Conservation (phyloP, 2,113 vertebrate species). For the Larimichthys crocea region DNA sequence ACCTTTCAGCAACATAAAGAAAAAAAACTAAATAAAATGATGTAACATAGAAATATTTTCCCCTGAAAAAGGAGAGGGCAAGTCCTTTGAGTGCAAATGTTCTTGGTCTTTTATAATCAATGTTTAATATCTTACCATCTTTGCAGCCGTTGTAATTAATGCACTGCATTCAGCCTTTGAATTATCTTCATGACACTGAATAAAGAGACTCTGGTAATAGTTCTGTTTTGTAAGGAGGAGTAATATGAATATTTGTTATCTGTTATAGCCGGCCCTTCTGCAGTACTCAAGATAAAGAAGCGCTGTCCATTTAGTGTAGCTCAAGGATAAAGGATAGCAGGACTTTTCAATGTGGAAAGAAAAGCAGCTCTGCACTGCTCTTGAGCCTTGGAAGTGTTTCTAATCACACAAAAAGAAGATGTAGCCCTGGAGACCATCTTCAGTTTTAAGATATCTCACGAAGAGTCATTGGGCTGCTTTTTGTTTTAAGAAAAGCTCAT, state of each 20-base stretch:
- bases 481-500: not conserved
- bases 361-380: not conserved
- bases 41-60: constrained; percentile 1
- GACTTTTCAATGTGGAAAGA: not conserved
- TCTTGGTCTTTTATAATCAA: constrained; percentile 10
- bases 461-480: not conserved
- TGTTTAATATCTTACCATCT: not conserved
- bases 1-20: not conserved
- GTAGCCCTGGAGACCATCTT: not conserved
- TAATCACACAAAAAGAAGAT: not conserved
- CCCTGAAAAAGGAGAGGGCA: not conserved
- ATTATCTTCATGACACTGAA: not conserved
- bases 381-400: not conserved
- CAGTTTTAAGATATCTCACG: not conserved
- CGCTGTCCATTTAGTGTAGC: constrained; percentile 19
- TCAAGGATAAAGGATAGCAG: constrained; percentile 23
- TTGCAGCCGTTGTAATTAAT: constrained; percentile 8
- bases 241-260: constrained; percentile 21
- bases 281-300: not conserved
- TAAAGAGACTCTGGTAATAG: not conserved
- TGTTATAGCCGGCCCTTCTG: not conserved
- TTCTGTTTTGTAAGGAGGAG: not conserved
- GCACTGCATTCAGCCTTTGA: not conserved
- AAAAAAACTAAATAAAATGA: constrained; percentile 6
- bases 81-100: constrained; percentile 9